Percentiles rank a stretch among this genome's conserved stretches.
These are phyloP conservation scores for Lophura nycthemera DNA, from an alignment of 2,113 vertebrate genomes.

Conservation along the genomic window DNA sequence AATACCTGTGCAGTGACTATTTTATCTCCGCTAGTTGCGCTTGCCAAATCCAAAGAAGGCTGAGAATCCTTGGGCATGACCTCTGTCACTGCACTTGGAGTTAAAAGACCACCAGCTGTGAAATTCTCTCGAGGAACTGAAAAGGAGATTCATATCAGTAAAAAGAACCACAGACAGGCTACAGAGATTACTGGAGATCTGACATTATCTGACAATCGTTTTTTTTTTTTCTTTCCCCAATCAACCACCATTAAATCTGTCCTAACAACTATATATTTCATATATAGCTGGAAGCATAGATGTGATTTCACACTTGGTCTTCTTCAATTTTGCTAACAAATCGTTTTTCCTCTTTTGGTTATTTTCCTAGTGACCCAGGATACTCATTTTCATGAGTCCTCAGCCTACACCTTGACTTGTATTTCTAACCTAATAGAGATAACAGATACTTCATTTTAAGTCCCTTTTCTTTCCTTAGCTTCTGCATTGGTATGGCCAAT, in stretches of 20 bases:
- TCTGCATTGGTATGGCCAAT: not conserved
- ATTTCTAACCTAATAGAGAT: not conserved
- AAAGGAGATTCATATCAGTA: not conserved
- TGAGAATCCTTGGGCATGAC: constrained; percentile 89
- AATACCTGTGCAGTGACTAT: constrained; percentile 93
- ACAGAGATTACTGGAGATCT: not conserved
- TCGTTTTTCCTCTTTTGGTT: not conserved
- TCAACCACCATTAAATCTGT: not conserved
- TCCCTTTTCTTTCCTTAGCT: not conserved
- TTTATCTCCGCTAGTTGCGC: constrained; percentile 96
- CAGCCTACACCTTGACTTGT: not conserved
- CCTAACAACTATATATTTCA: not conserved
- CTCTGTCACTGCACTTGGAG: constrained; percentile 84
- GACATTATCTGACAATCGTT: not conserved
- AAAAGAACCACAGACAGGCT: not conserved
- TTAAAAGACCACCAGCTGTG: constrained; percentile 85
- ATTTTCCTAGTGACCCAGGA: not conserved
- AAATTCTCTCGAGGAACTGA: constrained; percentile 80
- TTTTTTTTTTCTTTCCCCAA: not conserved
- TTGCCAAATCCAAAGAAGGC: constrained; percentile 96
- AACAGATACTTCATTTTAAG: not conserved
- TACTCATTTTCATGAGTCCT: not conserved
- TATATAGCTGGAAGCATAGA: not conserved
- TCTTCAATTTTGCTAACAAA: not conserved
- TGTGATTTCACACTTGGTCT: not conserved